These are phyloP conservation scores for Aldabrachelys gigantea DNA, from an alignment of 2,113 vertebrate species.

Conservation along the genomic window DNA sequence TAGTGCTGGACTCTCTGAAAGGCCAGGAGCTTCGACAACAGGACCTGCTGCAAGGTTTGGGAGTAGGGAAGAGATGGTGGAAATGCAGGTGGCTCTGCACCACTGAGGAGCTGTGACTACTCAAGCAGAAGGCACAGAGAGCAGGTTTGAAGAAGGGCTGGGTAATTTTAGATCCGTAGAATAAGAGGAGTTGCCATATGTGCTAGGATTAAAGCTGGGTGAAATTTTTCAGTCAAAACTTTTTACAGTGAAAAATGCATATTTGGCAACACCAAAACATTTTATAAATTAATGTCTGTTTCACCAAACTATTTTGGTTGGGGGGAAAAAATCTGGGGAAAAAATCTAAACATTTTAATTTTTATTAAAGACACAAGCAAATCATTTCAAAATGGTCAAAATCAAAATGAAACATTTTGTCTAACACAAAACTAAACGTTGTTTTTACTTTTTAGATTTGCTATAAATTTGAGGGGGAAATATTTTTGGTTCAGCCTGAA, in stretches of 20 bases:
- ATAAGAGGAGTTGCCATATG: constrained; percentile 65
- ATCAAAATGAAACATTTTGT: not conserved
- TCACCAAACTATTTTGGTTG: not conserved
- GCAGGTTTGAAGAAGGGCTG: constrained; percentile 51
- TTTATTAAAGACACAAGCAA: not conserved
- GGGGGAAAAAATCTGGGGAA: not conserved
- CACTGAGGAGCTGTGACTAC: constrained; percentile 45
- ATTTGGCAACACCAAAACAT: not conserved
- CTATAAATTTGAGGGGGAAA: not conserved
- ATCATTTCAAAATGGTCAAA: not conserved
- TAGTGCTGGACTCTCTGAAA: constrained; percentile 46
- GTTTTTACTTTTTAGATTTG: not conserved
- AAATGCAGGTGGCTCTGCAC: constrained; percentile 47
- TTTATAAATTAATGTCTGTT: not conserved
- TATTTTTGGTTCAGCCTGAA: not conserved
- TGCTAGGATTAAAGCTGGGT: not conserved
- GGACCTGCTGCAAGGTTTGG: not conserved
- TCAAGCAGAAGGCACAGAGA: constrained; percentile 54
- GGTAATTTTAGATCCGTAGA: constrained; percentile 63
- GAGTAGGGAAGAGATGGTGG: not conserved
- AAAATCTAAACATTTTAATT: not conserved
- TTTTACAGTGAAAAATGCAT: not conserved
- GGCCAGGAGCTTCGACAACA: not conserved
- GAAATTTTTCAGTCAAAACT: not conserved
- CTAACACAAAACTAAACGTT: not conserved